Conservation (phyloP, 2,797 vertebrate genomes). For the Siniperca scherzeri region DNA sequence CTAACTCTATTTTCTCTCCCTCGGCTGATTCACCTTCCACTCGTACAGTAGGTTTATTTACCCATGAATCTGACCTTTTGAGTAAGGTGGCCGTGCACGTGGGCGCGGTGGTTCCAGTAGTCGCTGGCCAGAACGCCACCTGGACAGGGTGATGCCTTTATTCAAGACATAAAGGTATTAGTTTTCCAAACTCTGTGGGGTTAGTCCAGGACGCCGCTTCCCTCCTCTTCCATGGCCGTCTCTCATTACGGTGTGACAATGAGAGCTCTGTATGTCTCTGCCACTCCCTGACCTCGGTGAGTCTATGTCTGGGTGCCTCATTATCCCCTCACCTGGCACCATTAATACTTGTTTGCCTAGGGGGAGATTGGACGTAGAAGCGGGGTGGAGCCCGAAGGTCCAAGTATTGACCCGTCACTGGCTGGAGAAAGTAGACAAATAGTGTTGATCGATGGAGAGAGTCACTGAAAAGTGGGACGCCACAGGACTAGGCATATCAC, state of each 20-base stretch:
- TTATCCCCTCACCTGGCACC: constrained; percentile 66
- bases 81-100: constrained; percentile 26
- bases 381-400: constrained; percentile 41
- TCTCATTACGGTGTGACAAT: constrained; percentile 47
- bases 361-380: constrained; percentile 49
- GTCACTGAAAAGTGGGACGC: constrained; percentile 49
- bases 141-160: constrained; percentile 67
- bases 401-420: constrained; percentile 52
- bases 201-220: constrained; percentile 20
- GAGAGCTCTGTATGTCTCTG: constrained; percentile 45
- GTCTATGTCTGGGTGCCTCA: constrained; percentile 62
- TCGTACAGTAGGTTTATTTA: constrained; percentile 44
- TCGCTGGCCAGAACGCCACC: constrained; percentile 43
- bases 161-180: constrained; percentile 54
- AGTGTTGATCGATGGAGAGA: constrained; percentile 61
- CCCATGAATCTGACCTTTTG: constrained; percentile 51
- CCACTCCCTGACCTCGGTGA: constrained; percentile 20
- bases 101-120: constrained; percentile 15
- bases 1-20: constrained; percentile 9
- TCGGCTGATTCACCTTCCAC: constrained; percentile 41
- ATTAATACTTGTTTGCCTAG: constrained; percentile 77
- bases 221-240: constrained; percentile 6
- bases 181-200: constrained; percentile 49
- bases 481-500: constrained; percentile 7
- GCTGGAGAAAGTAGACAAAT: constrained; percentile 49